These are phyloP conservation scores for Artibeus jamaicensis DNA, from an alignment of 2,797 vertebrate species.

Conservation along the genomic window DNA sequence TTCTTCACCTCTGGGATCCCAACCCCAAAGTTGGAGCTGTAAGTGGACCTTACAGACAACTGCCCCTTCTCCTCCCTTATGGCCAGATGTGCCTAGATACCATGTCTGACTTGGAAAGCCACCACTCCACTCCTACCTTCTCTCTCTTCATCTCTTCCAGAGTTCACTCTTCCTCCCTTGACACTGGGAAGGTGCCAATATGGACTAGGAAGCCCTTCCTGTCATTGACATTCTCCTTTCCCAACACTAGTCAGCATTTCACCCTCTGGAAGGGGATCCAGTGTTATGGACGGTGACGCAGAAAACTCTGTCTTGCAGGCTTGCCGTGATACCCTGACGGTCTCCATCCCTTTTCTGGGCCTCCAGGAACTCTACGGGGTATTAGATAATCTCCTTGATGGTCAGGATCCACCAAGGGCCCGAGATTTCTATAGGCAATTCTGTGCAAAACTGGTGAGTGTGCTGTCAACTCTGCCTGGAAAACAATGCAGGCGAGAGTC, in stretches of 20 bases:
- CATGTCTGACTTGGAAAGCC: neutral
- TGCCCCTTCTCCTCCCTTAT: fast-evolving
- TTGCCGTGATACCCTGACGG: conserved; percentile 60
- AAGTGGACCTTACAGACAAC: neutral
- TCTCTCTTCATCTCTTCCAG: neutral
- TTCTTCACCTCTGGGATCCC: conserved; percentile 76
- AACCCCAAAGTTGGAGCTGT: conserved; percentile 71
- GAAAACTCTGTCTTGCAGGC: conserved; percentile 62
- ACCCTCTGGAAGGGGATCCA: neutral
- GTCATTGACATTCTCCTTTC: neutral
- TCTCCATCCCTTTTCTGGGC: conserved; percentile 72
- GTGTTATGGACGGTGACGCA: neutral
- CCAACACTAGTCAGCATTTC: neutral
- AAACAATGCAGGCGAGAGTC: neutral
- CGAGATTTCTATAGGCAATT: conserved; percentile 72
- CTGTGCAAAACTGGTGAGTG: conserved; percentile 69
- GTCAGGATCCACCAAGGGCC: conserved; percentile 56
- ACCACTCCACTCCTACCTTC: neutral
- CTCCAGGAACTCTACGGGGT: conserved; percentile 69
- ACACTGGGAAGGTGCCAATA: neutral
- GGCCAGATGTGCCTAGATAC: neutral
- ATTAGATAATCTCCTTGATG: conserved; percentile 61
- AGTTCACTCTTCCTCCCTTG: neutral
- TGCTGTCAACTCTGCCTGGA: neutral
- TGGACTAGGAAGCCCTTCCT: neutral